Evolutionary conservation across 2,888 invertebrate genomes (phyloP).

Genomic region (Brenthis daphne): DNA sequence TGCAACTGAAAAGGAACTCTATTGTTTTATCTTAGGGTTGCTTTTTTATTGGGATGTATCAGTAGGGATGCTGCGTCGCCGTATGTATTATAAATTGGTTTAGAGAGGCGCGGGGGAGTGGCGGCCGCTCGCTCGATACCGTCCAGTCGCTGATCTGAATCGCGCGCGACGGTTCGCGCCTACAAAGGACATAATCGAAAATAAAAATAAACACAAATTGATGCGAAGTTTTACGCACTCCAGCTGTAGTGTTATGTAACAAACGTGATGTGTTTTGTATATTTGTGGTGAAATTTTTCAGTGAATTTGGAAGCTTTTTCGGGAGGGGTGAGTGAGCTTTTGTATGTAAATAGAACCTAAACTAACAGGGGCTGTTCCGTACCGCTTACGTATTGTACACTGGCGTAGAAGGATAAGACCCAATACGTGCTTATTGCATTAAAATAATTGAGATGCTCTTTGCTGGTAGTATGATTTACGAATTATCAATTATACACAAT

Average conservation of each 20-base stretch:
- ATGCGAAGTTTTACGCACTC: slow-evolving; percentile 41
- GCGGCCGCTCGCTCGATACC: slow-evolving; percentile 73
- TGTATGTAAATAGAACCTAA: slow-evolving; percentile 37
- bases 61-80: slow-evolving; percentile 79
- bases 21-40: slow-evolving; percentile 44
- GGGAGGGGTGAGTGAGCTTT: slow-evolving; percentile 43
- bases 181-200: slow-evolving; percentile 42
- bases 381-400: slow-evolving; percentile 19
- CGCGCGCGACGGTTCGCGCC: slow-evolving; percentile 53
- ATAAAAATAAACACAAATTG: slow-evolving; percentile 47
- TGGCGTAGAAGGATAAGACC: slow-evolving; percentile 3
- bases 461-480: background rate
- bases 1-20: slow-evolving; percentile 46
- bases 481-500: background rate
- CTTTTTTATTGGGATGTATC: slow-evolving; percentile 44
- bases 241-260: slow-evolving; percentile 43
- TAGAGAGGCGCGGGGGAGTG: slow-evolving; percentile 74
- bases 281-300: slow-evolving; percentile 43
- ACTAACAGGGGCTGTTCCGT: slow-evolving; percentile 30
- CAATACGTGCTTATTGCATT: slow-evolving; percentile 10
- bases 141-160: slow-evolving; percentile 67
- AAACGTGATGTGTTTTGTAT: slow-evolving; percentile 39
- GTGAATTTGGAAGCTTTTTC: slow-evolving; percentile 38
- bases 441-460: slow-evolving; percentile 1
- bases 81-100: slow-evolving; percentile 83